A percentile compares a stretch with the other conserved stretches of the same genome.
phyloP scores from a whole-genome alignment of 2,888 invertebrate genomes.

The Deilephila elpenor region DNA sequence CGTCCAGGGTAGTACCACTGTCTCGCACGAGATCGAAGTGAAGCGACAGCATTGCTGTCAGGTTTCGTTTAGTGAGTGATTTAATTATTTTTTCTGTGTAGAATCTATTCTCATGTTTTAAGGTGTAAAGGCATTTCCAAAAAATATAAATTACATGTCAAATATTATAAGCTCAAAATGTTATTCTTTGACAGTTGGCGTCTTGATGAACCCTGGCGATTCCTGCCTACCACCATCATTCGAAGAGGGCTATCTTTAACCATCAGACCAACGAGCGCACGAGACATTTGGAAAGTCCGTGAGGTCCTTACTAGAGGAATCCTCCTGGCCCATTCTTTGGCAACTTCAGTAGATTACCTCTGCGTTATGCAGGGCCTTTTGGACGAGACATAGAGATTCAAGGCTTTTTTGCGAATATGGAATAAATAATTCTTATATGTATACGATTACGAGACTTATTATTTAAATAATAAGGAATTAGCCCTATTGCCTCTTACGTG shows the following conservation, averaged over 20 bases:
- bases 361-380: constrained; percentile 79
- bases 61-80: too few species aligned
- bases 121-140: too few species aligned
- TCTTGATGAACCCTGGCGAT: constrained; percentile 66
- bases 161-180: too few species aligned
- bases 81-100: too few species aligned
- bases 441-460: background rate
- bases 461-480: background rate
- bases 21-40: too few species aligned
- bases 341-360: constrained; percentile 79
- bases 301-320: constrained; percentile 76
- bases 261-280: constrained; percentile 50
- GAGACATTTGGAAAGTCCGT: constrained; percentile 73
- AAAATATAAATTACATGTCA: too few species aligned
- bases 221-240: constrained; percentile 63
- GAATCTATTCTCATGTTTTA: too few species aligned
- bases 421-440: too few species aligned
- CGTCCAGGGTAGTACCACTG: too few species aligned
- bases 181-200: constrained; percentile 61
- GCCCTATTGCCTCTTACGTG: too few species aligned
- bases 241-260: constrained; percentile 55
- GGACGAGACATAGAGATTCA: constrained; percentile 59
- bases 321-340: constrained; percentile 74
- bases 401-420: too few species aligned
- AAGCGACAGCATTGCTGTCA: too few species aligned